Conservation (phyloP, 2,113 vertebrate species). For the Coracopsis vasa region DNA sequence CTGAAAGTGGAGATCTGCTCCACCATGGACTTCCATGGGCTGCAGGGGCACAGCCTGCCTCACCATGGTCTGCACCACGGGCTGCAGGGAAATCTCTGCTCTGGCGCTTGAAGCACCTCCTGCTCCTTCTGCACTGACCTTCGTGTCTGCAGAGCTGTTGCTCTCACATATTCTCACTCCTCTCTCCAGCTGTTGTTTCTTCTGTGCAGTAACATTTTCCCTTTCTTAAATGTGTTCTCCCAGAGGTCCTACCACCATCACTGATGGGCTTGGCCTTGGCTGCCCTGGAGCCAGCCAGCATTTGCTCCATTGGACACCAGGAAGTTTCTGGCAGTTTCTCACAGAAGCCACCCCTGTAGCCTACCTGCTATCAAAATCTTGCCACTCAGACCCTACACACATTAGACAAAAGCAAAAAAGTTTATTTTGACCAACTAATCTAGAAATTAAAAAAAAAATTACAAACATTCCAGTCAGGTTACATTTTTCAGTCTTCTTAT, state of each 20-base stretch:
- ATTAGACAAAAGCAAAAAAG: neutral
- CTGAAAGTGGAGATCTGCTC: neutral
- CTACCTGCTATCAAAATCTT: neutral
- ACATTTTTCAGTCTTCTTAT: neutral
- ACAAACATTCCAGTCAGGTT: neutral
- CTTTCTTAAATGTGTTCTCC: neutral
- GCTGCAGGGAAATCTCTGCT: neutral
- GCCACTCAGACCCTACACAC: neutral
- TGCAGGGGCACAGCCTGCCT: neutral
- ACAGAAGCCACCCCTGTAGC: neutral
- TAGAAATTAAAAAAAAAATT: neutral
- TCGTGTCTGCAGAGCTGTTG: neutral
- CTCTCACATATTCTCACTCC: neutral
- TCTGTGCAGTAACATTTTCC: neutral
- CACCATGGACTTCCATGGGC: neutral
- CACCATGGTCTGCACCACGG: neutral
- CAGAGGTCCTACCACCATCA: neutral
- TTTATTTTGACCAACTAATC: neutral
- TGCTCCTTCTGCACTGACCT: neutral
- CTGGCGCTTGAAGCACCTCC: fast-evolving
- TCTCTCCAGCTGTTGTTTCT: neutral
- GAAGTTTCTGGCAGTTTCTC: neutral
- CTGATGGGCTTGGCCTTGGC: neutral
- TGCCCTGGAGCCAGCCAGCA: fast-evolving
- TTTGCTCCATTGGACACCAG: too few relatives aligned